These are phyloP conservation scores for Tanytarsus gracilentus DNA, from an alignment of 2,888 invertebrate species.

Conservation along the genomic window DNA sequence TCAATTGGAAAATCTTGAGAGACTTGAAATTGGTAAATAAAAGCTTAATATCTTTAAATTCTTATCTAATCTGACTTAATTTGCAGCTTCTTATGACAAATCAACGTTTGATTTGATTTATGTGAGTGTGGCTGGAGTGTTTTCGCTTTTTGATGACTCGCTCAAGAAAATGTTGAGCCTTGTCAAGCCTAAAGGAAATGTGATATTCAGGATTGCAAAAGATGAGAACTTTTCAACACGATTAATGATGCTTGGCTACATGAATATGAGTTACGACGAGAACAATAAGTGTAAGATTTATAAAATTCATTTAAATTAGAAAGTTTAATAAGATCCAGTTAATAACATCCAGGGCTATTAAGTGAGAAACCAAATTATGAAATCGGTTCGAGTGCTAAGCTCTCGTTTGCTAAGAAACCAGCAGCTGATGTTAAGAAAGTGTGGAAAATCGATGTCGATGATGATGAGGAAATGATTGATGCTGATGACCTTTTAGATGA, in stretches of 20 bases:
- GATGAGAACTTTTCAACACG: neutral
- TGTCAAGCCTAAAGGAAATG: slow-evolving; percentile 40
- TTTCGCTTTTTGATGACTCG: slow-evolving; percentile 42
- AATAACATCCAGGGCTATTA: slow-evolving; percentile 41
- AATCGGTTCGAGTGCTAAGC: slow-evolving; percentile 54
- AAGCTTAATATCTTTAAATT: slow-evolving; percentile 19
- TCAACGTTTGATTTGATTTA: slow-evolving; percentile 55
- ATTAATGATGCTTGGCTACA: slow-evolving; percentile 9
- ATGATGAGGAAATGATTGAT: slow-evolving; percentile 70
- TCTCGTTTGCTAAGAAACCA: slow-evolving; percentile 43
- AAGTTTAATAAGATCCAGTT: slow-evolving; percentile 33
- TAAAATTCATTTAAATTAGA: slow-evolving; percentile 18
- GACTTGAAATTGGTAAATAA: slow-evolving; percentile 51
- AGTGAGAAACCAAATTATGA: slow-evolving; percentile 63
- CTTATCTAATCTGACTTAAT: slow-evolving; percentile 31
- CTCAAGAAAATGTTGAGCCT: slow-evolving; percentile 39
- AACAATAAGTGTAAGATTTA: neutral
- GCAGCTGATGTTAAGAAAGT: slow-evolving; percentile 42
- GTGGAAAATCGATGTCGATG: slow-evolving; percentile 68
- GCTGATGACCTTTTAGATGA: slow-evolving; percentile 83
- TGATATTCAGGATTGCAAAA: neutral
- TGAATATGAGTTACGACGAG: slow-evolving; percentile 10
- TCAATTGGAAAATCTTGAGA: slow-evolving; percentile 51
- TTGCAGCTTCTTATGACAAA: slow-evolving; percentile 47
- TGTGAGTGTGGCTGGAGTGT: slow-evolving; percentile 45